Conservation (phyloP, 2,888 invertebrate genomes). For the Teinopalpus imperialis region DNA sequence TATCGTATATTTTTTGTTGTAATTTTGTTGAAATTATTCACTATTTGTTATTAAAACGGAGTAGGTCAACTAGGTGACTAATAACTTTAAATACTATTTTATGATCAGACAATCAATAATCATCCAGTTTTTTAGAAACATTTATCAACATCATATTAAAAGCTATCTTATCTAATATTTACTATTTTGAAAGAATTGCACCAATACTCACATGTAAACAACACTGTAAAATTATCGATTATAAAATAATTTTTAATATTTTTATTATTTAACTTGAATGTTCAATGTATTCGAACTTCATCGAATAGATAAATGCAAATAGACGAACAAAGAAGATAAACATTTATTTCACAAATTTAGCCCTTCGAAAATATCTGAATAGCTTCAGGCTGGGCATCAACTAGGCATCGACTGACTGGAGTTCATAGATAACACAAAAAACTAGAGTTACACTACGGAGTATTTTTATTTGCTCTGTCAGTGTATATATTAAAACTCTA, state of each 20-base stretch:
- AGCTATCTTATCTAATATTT: background rate
- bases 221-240: slow-evolving; percentile 15
- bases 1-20: too few relatives aligned
- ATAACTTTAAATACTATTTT: background rate
- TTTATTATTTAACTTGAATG: background rate
- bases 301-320: background rate
- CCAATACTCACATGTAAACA: slow-evolving; percentile 25
- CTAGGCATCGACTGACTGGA: too few relatives aligned
- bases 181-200: slow-evolving; percentile 6
- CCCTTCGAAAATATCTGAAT: slow-evolving; percentile 4
- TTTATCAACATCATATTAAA: background rate
- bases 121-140: background rate
- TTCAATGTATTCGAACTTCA: background rate
- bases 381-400: too few relatives aligned
- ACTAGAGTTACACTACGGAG: too few relatives aligned
- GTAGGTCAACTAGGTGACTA: too few relatives aligned
- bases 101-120: too few relatives aligned
- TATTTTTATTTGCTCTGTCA: background rate
- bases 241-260: background rate
- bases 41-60: background rate
- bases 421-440: too few relatives aligned
- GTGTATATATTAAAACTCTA: too few relatives aligned
- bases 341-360: slow-evolving; percentile 6
- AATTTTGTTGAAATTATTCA: background rate
- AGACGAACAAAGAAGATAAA: slow-evolving; percentile 2